Evolutionary conservation across 37 sponge, comb jelly and placozoan genomes (phyloP).

Genomic region (Cliona cf. orientalis): DNA sequence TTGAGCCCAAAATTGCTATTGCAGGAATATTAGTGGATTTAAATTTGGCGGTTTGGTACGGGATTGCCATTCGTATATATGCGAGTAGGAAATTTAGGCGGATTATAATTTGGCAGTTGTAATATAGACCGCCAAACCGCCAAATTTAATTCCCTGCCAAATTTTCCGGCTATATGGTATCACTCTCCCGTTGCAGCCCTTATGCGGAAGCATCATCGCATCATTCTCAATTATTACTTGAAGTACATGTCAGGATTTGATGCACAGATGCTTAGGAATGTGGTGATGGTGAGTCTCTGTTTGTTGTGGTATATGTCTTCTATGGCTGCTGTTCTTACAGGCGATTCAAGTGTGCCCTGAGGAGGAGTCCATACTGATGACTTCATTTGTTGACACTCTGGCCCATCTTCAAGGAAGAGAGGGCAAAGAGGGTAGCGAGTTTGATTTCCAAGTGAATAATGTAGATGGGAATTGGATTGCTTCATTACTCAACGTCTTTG

Average conservation of each 20-base stretch:
- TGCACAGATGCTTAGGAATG: slow-evolving; percentile 70
- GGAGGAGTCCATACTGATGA: slow-evolving; percentile 87
- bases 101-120: too few relatives aligned
- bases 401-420: slow-evolving; percentile 75
- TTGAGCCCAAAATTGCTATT: too few relatives aligned
- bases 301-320: not conserved
- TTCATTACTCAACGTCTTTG: too few relatives aligned
- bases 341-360: slow-evolving; percentile 85
- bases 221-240: slow-evolving; percentile 81
- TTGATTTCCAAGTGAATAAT: too few relatives aligned
- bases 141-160: too few relatives aligned
- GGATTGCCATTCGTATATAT: too few relatives aligned
- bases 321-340: slow-evolving; percentile 23
- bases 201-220: slow-evolving; percentile 52
- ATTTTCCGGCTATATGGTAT: too few relatives aligned
- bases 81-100: too few relatives aligned
- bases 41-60: too few relatives aligned
- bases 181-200: slow-evolving; percentile 58
- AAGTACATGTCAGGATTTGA: slow-evolving; percentile 84
- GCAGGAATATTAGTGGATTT: too few relatives aligned
- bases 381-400: slow-evolving; percentile 87
- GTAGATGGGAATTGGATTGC: too few relatives aligned
- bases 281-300: slow-evolving; percentile 56
- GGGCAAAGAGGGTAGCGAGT: slow-evolving; percentile 48
- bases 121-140: too few relatives aligned